phyloP scores from a whole-genome alignment of 2,888 invertebrate genomes.

The Dichetophora obliterata region DNA sequence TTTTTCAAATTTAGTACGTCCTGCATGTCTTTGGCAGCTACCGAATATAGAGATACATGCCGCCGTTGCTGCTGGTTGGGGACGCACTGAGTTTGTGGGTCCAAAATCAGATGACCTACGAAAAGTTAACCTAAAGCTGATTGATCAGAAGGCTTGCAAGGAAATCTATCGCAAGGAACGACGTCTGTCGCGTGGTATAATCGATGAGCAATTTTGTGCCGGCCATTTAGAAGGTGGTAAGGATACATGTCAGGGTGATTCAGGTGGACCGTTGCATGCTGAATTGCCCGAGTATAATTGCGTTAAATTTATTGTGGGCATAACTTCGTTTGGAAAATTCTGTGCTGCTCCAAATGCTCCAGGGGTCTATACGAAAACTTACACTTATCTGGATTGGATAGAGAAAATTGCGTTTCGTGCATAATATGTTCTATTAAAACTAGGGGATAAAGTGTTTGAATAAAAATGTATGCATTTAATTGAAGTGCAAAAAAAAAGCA shows the following conservation, averaged over 20 bases:
- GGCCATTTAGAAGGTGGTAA: slow-evolving; percentile 67
- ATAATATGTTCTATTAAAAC: slow-evolving; percentile 21
- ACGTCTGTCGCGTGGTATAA: slow-evolving; percentile 65
- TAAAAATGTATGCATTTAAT: no score
- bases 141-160: slow-evolving; percentile 60
- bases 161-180: slow-evolving; percentile 61
- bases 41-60: slow-evolving; percentile 55
- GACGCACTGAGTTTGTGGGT: slow-evolving; percentile 63
- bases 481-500: no score
- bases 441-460: no score
- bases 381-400: slow-evolving; percentile 67
- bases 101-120: slow-evolving; percentile 65
- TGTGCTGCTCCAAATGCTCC: slow-evolving; percentile 66
- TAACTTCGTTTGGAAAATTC: slow-evolving; percentile 68
- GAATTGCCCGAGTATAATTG: slow-evolving; percentile 64
- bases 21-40: slow-evolving; percentile 68
- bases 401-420: slow-evolving; percentile 62
- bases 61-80: slow-evolving; percentile 68
- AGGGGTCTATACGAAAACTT: slow-evolving; percentile 66
- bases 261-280: slow-evolving; percentile 67
- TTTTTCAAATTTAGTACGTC: slow-evolving; percentile 61
- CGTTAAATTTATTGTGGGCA: slow-evolving; percentile 66
- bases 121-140: slow-evolving; percentile 66
- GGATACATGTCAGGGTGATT: slow-evolving; percentile 69
- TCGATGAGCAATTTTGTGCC: slow-evolving; percentile 69